These are phyloP conservation scores for Columbina picui DNA, from an alignment of 2,113 vertebrate genomes.

Conservation along the genomic window DNA sequence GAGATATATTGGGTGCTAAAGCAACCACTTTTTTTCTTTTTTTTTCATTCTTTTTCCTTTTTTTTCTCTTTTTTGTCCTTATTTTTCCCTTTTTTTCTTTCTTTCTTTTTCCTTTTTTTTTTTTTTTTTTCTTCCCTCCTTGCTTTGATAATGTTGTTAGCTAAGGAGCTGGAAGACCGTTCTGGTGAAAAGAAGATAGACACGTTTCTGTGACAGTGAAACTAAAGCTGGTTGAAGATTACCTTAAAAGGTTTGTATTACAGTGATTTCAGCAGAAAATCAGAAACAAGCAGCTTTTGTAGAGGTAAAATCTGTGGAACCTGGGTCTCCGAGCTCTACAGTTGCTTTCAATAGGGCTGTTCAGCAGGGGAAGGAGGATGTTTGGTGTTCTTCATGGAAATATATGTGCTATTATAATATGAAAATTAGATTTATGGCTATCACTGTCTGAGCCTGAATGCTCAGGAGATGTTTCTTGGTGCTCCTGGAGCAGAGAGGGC, in stretches of 20 bases:
- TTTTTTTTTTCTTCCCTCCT: fast-evolving
- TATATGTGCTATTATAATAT: background rate
- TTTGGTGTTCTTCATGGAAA: background rate
- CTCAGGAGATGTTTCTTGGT: background rate
- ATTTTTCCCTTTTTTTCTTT: too few species aligned
- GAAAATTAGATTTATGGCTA: background rate
- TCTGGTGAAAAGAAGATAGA: background rate
- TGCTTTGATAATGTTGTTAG: background rate
- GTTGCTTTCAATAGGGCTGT: background rate
- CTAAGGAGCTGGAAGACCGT: background rate
- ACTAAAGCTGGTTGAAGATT: background rate
- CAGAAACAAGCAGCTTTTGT: background rate
- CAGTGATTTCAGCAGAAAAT: background rate
- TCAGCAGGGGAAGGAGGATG: background rate
- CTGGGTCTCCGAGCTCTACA: background rate
- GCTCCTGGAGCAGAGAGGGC: background rate
- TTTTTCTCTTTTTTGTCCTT: fast-evolving
- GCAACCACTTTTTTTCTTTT: fast-evolving
- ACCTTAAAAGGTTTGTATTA: background rate
- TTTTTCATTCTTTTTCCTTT: too few species aligned
- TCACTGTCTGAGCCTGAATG: background rate
- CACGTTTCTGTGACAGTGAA: background rate
- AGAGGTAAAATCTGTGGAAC: background rate
- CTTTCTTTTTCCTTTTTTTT: too few species aligned
- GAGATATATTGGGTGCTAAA: background rate